These are phyloP conservation scores for Nilaparvata lugens DNA, from an alignment of 1,140 invertebrate genomes.

Conservation along the genomic window DNA sequence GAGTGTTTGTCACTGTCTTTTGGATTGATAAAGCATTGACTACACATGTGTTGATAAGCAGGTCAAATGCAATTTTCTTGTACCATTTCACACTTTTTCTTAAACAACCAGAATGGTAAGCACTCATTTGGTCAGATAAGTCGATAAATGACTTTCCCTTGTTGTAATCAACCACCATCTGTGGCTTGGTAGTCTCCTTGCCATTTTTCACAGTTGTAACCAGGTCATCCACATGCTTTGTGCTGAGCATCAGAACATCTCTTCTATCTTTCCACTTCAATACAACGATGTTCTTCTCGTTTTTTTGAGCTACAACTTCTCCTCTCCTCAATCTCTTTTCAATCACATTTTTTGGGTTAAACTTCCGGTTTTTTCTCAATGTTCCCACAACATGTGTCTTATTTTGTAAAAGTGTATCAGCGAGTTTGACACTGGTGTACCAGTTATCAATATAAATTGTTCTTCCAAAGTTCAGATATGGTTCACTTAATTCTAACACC, in stretches of 20 bases:
- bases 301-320: too few relatives aligned
- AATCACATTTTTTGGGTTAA: conserved; percentile 30
- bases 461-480: too few relatives aligned
- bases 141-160: conserved; percentile 1
- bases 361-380: too few relatives aligned
- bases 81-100: conserved; percentile 22
- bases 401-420: conserved; percentile 32
- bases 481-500: too few relatives aligned
- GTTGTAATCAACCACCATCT: too few relatives aligned
- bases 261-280: conserved; percentile 36
- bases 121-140: neutral
- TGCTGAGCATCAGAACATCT: conserved; percentile 32
- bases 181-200: too few relatives aligned
- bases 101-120: conserved; percentile 15
- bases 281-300: conserved; percentile 31
- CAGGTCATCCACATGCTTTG: too few relatives aligned
- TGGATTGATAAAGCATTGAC: too few relatives aligned
- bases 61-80: conserved; percentile 14
- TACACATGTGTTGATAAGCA: conserved; percentile 5
- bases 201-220: too few relatives aligned
- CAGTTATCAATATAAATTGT: too few relatives aligned
- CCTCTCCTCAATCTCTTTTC: conserved; percentile 32
- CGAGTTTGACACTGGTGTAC: too few relatives aligned
- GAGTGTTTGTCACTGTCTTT: conserved; percentile 17
- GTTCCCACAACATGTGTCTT: conserved; percentile 39